Percentiles rank a stretch among this genome's conserved stretches.
These are phyloP conservation scores for Sarcophaga bullata DNA, from an alignment of 1,140 invertebrate species.

Conservation along the genomic window DNA sequence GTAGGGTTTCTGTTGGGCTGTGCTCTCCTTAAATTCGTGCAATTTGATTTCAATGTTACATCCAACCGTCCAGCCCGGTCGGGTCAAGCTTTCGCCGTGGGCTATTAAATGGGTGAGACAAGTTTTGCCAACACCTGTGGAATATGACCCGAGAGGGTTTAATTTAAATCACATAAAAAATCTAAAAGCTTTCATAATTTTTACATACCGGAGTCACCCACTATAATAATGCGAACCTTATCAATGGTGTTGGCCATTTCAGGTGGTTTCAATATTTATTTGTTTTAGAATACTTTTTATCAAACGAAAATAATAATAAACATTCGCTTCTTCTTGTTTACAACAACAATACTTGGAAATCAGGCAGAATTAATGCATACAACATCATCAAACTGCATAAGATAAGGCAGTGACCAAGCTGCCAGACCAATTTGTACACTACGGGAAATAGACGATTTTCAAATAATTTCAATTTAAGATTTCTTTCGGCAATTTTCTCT, in stretches of 20 bases:
- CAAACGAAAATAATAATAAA: constrained; percentile 2
- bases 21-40: constrained; percentile 95
- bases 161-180: not conserved
- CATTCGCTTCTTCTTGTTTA: constrained; percentile 22
- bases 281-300: not conserved
- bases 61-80: constrained; percentile 93
- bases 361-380: too few species aligned
- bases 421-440: too few species aligned
- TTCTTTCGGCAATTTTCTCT: too few species aligned
- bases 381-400: too few species aligned
- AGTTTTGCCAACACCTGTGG: constrained; percentile 91
- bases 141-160: not conserved
- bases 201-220: constrained; percentile 88
- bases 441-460: too few species aligned
- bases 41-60: constrained; percentile 95
- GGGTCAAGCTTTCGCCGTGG: constrained; percentile 83
- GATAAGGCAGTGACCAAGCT: too few species aligned
- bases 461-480: too few species aligned
- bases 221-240: constrained; percentile 90
- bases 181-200: not conserved
- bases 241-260: constrained; percentile 69
- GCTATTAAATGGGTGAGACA: constrained; percentile 92
- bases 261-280: not conserved
- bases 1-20: constrained; percentile 87
- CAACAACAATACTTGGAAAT: not conserved